Evolutionary conservation across 2,888 invertebrate species (phyloP), one percentile per base, ranked within the genome.

Genomic region (Villa cingulata): DNA sequence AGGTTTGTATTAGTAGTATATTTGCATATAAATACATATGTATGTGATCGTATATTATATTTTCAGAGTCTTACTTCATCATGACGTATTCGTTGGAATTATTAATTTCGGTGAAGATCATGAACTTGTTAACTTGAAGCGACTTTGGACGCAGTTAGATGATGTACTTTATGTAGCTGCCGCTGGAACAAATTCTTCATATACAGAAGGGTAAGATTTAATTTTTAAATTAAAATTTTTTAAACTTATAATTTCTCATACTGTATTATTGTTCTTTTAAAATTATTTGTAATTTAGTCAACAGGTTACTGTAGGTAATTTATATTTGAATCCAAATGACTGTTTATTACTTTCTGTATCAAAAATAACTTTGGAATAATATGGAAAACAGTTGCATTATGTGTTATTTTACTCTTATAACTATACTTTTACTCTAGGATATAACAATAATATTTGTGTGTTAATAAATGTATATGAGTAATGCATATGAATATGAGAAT

Each of bases 51-150:
- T 34, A 12, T 34, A 18, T 10, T 4, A 42, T 14, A 18, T 18
- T 34, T 34, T 7, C 6, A 36, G 14, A 20, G 7, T 23, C 7
- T 7, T 23, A 23, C 7, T 23, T 23, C 23, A 23, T 5, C 56
- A 66, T 23, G 56, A 60, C 15, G 61, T 66, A 29, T 68, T 73
- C 55, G 57, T 75, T 6, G 70, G 76, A 4, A 58, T 79, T 1
- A 64, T 79, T 15, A 82, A 81, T 70, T 71, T 80, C 37, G 75
- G 73, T 41, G 58, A 70, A n/a, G 54, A 63, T 20, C 56, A 67
- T 1, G 72, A 77, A 58, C 63, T 62, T 5, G 67, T 83, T 17
- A 72, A 79, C 64, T 62, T 81, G 42, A 69, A 65, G 9, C 70
- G 70, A 49, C 74, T 78, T 37, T 71, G 72, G 45, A 7, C 12